Evolutionary conservation across 2,797 vertebrate genomes (phyloP).

Genomic region (Moxostoma hubbsi): DNA sequence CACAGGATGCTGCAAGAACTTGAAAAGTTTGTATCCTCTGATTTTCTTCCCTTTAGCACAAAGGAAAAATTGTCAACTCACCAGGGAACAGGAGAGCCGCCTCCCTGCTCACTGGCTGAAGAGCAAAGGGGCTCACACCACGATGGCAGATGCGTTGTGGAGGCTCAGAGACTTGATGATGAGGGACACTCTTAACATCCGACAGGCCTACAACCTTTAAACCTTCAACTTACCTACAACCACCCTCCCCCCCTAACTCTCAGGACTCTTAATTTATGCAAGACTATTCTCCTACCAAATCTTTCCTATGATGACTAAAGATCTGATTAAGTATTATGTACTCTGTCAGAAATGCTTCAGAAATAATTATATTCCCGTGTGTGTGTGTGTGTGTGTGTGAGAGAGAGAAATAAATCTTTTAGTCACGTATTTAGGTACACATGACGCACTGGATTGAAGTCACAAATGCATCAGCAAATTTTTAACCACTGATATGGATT

Average conservation of each 20-base stretch:
- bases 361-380: constrained; percentile 51
- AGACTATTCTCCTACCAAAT: constrained; percentile 56
- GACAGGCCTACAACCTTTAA: constrained; percentile 91
- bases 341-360: constrained; percentile 34
- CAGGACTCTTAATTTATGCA: constrained; percentile 60
- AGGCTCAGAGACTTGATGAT: constrained; percentile 97
- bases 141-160: constrained; percentile 97
- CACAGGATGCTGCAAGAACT: not conserved
- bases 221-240: constrained; percentile 61
- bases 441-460: constrained; percentile 55
- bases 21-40: constrained; percentile 35
- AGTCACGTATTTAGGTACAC: constrained; percentile 40
- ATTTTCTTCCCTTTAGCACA: constrained; percentile 77
- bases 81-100: constrained; percentile 95
- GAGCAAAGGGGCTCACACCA: constrained; percentile 97
- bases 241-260: constrained; percentile 58
- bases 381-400: constrained; percentile 64
- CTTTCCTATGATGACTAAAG: constrained; percentile 45
- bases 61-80: constrained; percentile 89
- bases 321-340: constrained; percentile 36
- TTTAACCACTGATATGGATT: constrained; percentile 56
- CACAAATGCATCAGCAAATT: constrained; percentile 51
- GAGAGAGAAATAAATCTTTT: constrained; percentile 34
- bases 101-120: constrained; percentile 97
- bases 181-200: constrained; percentile 94